Base-by-base conservation (phyloP, 2,888 invertebrate species). In the Oscheius sp. region DNA sequence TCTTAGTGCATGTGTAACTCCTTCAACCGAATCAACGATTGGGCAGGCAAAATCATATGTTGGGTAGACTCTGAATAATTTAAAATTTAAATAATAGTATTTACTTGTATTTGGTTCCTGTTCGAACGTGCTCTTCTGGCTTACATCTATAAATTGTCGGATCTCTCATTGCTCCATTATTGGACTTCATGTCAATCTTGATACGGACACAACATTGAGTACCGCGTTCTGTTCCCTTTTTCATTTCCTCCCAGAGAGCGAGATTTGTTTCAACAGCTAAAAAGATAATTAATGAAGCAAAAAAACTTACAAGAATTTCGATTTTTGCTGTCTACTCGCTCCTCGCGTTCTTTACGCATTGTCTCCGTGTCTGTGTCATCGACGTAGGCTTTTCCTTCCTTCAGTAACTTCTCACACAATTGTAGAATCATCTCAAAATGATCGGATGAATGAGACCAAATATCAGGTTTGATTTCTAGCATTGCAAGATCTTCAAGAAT, bases 41-140 rank as follows among this genome's bases (percentile, higher is more conserved):
- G 98, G 98, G 87, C 98, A 99, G 0, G 98, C 96, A 89, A 99
- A 99, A 89, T 99, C 98, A 86, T 99, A 99, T 0, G 98, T 99
- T 25, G 98, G 98, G 88, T 99, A 99, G 0, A 96, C 96, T 86
- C 95, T 95, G 88, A 55, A 48, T 23, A 4, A 61, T n/a, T 27
- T 48, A 10, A 8, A 31, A 23, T 29, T 10, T 15, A 29, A 8
- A 17, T 23, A 15, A 42, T 25, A 31, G n/a, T 33, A 71, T 81
- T 66, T 89, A 95, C 94, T 96, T 97, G 89, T 97, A 99, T 89
- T 94, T 92, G 27, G 90, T 91, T 67, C 95, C 96, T 6, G 96
- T 97, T 31, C 93, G 90, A 0, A 96, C 94, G 89, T 99, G 98
- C 0, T 91, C 90, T 87, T 97, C 96, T 63, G 92, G 92, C 88